Evolutionary conservation across 2,888 invertebrate species (phyloP), one percentile per base, ranked within the genome.

Genomic region (Amblyjoppa fuscipennis): DNA sequence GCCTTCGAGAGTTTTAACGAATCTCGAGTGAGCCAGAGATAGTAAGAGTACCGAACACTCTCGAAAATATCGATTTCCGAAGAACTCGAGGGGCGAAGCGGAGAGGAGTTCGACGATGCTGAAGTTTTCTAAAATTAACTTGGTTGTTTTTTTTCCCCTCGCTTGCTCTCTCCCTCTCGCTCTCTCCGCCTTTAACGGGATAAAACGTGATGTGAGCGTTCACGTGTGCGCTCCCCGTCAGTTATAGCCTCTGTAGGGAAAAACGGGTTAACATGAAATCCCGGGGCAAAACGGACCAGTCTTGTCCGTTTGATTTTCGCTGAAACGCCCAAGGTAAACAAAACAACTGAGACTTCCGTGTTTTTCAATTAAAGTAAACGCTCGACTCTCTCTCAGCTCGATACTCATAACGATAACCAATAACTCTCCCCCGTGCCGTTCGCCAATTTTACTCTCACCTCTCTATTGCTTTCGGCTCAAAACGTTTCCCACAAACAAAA

Each of bases 1-100:
- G 61, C 80, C 73, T 68, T 74, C 53, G 31, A 73, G 66, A 80
- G 80, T 66, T 76, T 66, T 76, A 66, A 76, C 76, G 76, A 76
- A 80, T 80, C 80, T 74, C 73, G 80, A 74, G 53, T 66, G 28
- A 73, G 56, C 66, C 66, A 6, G 31, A 20, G 80, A 66, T 38
- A 25, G 31, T 16, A 53, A 66, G 73, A 20, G 41, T 20, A 13
- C 34, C 11, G 31, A 53, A 68, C 51, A 53, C 53, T 80, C 73
- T 31, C 64, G 53, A 74, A 80, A 74, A 66, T 73, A 74, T 80
- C 56, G 80, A 80, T 80, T 53, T 71, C 41, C 66, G 73, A 28
- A n/a, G 31, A 64, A 31, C 61, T 64, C 31, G 61, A 34, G n/a
- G 61, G 34, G 61, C 41, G 9, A 45, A 16, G 45, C 0, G 11